Evolutionary conservation across 2,113 vertebrate species (phyloP), one percentile per base, ranked within the genome.

Genomic region (Garra rufa): DNA sequence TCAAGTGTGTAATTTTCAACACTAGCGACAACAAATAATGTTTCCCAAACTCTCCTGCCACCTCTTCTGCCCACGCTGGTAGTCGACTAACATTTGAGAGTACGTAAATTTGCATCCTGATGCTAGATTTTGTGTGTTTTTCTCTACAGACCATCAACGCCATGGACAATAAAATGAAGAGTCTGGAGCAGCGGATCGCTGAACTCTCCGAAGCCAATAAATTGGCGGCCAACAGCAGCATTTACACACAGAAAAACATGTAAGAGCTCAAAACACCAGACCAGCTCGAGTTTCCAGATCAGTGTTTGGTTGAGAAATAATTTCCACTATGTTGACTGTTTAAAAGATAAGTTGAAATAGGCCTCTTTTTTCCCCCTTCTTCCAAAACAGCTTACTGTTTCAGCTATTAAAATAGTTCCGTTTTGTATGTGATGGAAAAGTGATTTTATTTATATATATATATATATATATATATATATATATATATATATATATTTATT

Each of bases 231-330:
- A 99, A 99, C 79, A 99, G 98, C 94, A 99, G 98, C 91, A 96
- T 99, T 91, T 99, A 98, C 88, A 99, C 98, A 13, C 98, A 99
- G 92, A 97, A 98, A 91, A 99, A 99, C 93, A 99, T 99, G 98
- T 99, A 92, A 97, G 97, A 95, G 85, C 86, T 87, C 2, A 10
- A 73, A 46, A 26, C n/a, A 7, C 4, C 28, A 34, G 28, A 38
- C 9, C 63, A 28, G 24, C 15, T 21, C 0, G 28, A 9, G 7
- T 52, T 4, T 59, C 46, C 59, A 14, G 38, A 34, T 34, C n/a
- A n/a, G n/a, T n/a, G n/a, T n/a, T n/a, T n/a, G n/a, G n/a, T n/a
- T n/a, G n/a, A n/a, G n/a, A n/a, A n/a, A n/a, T n/a, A n/a, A n/a
- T n/a, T n/a, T n/a, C n/a, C n/a, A n/a, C n/a, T n/a, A n/a, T n/a